A percentile compares a stretch with the other conserved stretches of the same genome.
These are phyloP conservation scores for Mirounga angustirostris DNA, from an alignment of 2,113 vertebrate species.

Conservation along the genomic window DNA sequence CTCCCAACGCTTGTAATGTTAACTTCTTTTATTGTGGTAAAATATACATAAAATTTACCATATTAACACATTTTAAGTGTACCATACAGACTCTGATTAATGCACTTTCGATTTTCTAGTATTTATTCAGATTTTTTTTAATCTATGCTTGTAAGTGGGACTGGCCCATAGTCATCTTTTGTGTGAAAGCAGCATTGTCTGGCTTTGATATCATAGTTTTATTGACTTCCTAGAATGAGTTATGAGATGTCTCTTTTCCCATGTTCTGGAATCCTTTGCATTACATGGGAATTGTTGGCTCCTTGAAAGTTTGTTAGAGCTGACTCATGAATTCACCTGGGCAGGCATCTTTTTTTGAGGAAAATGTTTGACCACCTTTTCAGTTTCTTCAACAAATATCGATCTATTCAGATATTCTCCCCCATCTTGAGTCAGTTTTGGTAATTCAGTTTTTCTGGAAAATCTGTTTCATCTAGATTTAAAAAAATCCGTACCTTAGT, in stretches of 20 bases:
- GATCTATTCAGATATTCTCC: background rate
- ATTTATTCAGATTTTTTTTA: background rate
- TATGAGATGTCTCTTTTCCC: background rate
- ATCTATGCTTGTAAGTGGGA: background rate
- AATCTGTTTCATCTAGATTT: constrained; percentile 16
- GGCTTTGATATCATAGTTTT: background rate
- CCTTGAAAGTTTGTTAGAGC: background rate
- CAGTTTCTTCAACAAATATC: background rate
- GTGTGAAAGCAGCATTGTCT: background rate
- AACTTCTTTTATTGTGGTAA: background rate
- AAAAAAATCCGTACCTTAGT: background rate
- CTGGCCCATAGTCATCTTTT: background rate
- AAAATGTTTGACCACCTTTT: background rate
- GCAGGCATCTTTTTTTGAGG: background rate
- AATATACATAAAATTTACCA: background rate
- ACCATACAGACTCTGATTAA: background rate
- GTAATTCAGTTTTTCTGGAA: background rate
- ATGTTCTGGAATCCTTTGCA: background rate
- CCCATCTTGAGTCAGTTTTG: background rate
- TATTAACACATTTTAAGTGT: background rate
- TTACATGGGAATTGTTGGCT: background rate
- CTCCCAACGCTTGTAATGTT: background rate
- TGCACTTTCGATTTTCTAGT: background rate
- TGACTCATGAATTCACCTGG: background rate
- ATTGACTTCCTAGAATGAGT: background rate